Conservation (phyloP, 2,888 invertebrate genomes). For the Dicroscelio sp. region DNA sequence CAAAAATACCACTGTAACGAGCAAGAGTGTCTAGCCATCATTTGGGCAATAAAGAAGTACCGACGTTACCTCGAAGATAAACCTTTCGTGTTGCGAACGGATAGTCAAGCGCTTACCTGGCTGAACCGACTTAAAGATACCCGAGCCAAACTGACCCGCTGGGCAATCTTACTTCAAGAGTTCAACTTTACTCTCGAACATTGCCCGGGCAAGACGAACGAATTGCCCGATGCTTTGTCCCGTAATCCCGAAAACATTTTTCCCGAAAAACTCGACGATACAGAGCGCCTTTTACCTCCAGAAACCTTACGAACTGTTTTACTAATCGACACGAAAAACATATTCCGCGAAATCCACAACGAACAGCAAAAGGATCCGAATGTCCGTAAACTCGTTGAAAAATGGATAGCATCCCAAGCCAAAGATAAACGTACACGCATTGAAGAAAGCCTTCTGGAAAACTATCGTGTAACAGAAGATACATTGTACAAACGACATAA, state of each 20-base stretch:
- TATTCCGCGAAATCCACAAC: not conserved
- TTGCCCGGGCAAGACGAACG: slow-evolving; percentile 67
- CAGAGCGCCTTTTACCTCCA: not conserved
- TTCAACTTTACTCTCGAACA: slow-evolving; percentile 52
- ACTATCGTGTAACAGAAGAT: not conserved
- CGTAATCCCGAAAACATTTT: not conserved
- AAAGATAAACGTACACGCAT: not conserved
- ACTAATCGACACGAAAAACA: not conserved
- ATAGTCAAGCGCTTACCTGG: slow-evolving; percentile 43
- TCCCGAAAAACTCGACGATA: not conserved
- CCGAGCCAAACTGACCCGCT: slow-evolving; percentile 1
- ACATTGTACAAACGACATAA: not conserved
- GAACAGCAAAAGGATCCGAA: not conserved
- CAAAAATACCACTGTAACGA: too few relatives aligned
- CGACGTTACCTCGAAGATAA: too few relatives aligned
- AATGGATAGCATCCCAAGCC: not conserved
- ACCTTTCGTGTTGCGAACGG: slow-evolving; percentile 29
- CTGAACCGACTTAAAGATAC: not conserved
- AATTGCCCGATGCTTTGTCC: slow-evolving; percentile 78
- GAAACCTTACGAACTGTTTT: not conserved
- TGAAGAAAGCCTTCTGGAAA: slow-evolving; percentile 22
- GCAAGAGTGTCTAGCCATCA: too few relatives aligned
- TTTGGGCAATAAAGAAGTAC: too few relatives aligned
- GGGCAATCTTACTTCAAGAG: slow-evolving; percentile 42
- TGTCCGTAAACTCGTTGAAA: slow-evolving; percentile 5